Evolutionary conservation across 2,113 vertebrate genomes (phyloP), one percentile per base, ranked within the genome.

Genomic region (Melozone crissalis): DNA sequence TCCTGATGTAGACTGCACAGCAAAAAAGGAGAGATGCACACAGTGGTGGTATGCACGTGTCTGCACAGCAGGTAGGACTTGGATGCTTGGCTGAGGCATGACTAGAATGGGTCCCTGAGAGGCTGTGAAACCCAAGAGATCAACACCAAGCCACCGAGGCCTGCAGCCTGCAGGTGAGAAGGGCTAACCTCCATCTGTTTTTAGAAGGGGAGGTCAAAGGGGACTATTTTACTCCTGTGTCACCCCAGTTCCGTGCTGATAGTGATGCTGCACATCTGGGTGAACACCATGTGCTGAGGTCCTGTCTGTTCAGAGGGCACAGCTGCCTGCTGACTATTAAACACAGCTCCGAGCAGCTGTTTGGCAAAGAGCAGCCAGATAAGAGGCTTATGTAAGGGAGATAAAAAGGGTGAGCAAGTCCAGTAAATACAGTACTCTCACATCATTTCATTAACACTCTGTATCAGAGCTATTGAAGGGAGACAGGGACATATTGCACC

Each of bases 321-420:
- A 74, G 67, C 59, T 90, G 30, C 2, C 3, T 19, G 23, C 3
- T 87, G 35, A 54, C 39, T 54, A 44, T 41, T 80, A 77, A 93
- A 57, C 33, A 74, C 14, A 57, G 24, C 47, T 33, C 61, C 0
- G 0, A 88, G 49, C 79, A 93, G 94, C 76, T 91, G 71, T 52
- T 67, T 66, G 87, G 68, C 2, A 5, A 21, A 63, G 52, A 84
- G 12, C 5, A 62, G 43, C 4, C 43, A 3, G 26, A 81, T 83
- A 93, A 95, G 84, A 88, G n/a, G 59, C 41, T 87, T 95, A 88
- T 67, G 51, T 52, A 61, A 76, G 44, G 31, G 58, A 76, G 68
- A 94, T 74, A 72, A 68, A 93, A 90, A 77, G 39, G 28, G 51
- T 94, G 85, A 93, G 75, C 61, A 95, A 90, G 68, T 88, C 75